These are phyloP conservation scores for Muscicapa adusta DNA, from an alignment of 2,113 vertebrate species.

Conservation along the genomic window DNA sequence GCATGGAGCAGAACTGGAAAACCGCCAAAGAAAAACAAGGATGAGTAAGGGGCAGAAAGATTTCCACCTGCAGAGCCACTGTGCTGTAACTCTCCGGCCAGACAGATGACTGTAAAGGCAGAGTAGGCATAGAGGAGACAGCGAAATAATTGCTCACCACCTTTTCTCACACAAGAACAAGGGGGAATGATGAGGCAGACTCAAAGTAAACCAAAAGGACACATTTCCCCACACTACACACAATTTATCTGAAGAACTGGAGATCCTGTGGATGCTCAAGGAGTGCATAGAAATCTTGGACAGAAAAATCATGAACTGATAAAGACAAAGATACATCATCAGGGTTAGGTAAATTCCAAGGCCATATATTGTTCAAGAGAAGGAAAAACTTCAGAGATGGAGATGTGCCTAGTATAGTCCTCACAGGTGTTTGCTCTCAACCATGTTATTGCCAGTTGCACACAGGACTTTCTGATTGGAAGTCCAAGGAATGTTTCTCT, in stretches of 20 bases:
- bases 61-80: background rate
- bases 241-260: background rate
- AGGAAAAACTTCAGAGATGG: background rate
- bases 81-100: background rate
- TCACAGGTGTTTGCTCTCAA: background rate
- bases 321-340: background rate
- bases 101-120: background rate
- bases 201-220: background rate
- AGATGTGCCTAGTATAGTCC: fast-evolving
- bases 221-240: background rate
- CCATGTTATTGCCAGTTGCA: background rate
- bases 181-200: background rate
- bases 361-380: background rate
- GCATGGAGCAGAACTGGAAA: background rate
- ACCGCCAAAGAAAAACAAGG: background rate
- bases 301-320: background rate
- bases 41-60: background rate
- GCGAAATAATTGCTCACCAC: background rate
- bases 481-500: background rate
- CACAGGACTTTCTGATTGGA: background rate
- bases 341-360: background rate
- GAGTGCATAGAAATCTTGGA: background rate
- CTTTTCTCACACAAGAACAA: background rate
- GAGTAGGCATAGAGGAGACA: background rate
- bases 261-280: background rate